Conservation (phyloP, 2,888 invertebrate species). For the Ochlodes sylvanus region DNA sequence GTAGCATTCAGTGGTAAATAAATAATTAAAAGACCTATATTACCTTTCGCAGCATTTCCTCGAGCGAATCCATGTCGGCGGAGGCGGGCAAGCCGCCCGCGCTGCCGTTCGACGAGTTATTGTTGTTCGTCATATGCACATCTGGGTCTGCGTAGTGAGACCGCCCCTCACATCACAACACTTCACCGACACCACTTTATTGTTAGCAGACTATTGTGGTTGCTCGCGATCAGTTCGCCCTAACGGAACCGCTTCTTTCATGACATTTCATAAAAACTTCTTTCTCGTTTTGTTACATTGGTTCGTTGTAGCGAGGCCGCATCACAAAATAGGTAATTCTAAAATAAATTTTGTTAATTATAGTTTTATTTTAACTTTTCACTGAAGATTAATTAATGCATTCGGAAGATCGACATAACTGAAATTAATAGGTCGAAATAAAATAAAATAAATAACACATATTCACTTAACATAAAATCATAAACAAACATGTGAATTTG, state of each 20-base stretch:
- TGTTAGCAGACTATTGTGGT: slow-evolving; percentile 12
- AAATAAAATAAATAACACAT: too few species aligned
- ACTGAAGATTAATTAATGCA: background rate
- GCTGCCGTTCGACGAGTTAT: slow-evolving; percentile 86
- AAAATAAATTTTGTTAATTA: background rate
- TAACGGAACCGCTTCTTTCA: slow-evolving; percentile 22
- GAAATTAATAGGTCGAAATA: too few species aligned
- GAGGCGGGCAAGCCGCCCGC: slow-evolving; percentile 86
- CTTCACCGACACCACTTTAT: slow-evolving; percentile 45
- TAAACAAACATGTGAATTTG: too few species aligned
- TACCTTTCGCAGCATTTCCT: slow-evolving; percentile 92
- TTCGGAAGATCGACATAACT: slow-evolving; percentile 3
- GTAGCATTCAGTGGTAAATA: too few species aligned
- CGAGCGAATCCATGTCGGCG: slow-evolving; percentile 90
- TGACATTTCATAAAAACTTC: slow-evolving; percentile 11
- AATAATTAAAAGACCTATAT: slow-evolving; percentile 46
- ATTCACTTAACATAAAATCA: too few species aligned
- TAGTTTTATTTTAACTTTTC: background rate
- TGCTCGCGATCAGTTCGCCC: slow-evolving; percentile 30
- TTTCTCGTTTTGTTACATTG: background rate
- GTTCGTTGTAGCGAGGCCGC: slow-evolving; percentile 19
- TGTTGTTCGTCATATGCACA: slow-evolving; percentile 85
- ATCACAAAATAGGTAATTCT: background rate
- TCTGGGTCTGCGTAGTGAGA: slow-evolving; percentile 62
- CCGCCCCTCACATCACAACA: slow-evolving; percentile 44